phyloP scores from a whole-genome alignment of 2,888 invertebrate species.

The Yponomeuta evonymella region DNA sequence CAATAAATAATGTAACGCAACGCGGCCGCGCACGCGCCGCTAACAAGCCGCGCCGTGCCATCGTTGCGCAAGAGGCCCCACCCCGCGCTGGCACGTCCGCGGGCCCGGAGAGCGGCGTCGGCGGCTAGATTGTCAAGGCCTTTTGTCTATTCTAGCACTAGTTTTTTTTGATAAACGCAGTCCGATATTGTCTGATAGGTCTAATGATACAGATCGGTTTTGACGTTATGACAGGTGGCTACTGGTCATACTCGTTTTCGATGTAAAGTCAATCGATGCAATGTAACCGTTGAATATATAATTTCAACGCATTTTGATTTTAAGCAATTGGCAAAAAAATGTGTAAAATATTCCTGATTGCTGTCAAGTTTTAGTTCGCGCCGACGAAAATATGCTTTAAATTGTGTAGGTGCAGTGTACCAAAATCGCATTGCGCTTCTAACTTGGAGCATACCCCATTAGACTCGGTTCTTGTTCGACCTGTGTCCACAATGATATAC shows the following conservation, averaged over 20 bases:
- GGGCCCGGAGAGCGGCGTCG: background rate
- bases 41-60: constrained; percentile 67
- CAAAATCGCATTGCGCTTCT: background rate
- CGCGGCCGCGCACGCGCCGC: constrained; percentile 66
- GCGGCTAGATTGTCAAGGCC: background rate
- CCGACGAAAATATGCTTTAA: no score
- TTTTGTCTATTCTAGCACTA: background rate
- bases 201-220: no score
- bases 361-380: no score
- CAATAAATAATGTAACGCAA: constrained; percentile 69
- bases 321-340: no score
- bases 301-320: no score
- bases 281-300: no score
- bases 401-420: background rate
- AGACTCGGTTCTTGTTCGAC: constrained; percentile 59
- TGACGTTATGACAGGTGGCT: no score
- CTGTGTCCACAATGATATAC: constrained; percentile 50
- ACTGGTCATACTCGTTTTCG: no score
- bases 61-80: constrained; percentile 65
- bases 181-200: no score
- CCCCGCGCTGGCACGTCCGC: constrained; percentile 15
- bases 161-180: background rate
- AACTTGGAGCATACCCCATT: constrained; percentile 29
- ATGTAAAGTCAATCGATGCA: no score
- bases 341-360: no score